phyloP scores from a whole-genome alignment of 1,140 invertebrate species.

The Drosophila hydei region DNA sequence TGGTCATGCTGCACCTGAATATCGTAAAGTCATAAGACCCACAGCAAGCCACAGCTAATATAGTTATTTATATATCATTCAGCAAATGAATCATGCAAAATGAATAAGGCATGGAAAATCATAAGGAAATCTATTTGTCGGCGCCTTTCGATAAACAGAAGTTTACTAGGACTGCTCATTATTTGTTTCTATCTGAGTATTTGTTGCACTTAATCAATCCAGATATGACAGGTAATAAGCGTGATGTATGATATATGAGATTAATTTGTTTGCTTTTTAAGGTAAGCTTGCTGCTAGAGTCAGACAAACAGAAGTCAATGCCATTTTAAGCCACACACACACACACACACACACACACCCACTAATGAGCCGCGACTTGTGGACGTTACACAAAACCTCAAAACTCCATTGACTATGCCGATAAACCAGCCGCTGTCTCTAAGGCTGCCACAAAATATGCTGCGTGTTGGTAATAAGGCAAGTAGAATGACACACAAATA shows the following conservation, averaged over 20 bases:
- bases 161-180: background rate
- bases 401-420: conserved; percentile 9
- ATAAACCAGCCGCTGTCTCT: conserved; percentile 59
- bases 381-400: conserved; percentile 17
- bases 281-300: conserved; percentile 49
- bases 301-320: conserved; percentile 74
- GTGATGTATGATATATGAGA: conserved; percentile 18
- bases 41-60: conserved; percentile 8
- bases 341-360: conserved; percentile 47
- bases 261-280: conserved; percentile 50
- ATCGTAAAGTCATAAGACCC: conserved; percentile 17
- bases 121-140: background rate
- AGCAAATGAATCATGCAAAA: conserved; percentile 42
- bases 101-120: background rate
- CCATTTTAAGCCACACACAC: conserved; percentile 46
- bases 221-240: background rate
- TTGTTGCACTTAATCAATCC: background rate
- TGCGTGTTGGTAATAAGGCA: conserved; percentile 78
- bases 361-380: conserved; percentile 57
- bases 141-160: background rate
- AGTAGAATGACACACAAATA: conserved; percentile 62
- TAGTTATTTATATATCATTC: conserved; percentile 19
- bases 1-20: conserved; percentile 47
- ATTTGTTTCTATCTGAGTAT: too few species aligned
- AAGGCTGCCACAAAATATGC: conserved; percentile 78